Evolutionary conservation across 37 sponge, comb jelly and placozoan species (phyloP), one percentile per base, ranked within the genome.

Genomic region (Beroe forskalii): DNA sequence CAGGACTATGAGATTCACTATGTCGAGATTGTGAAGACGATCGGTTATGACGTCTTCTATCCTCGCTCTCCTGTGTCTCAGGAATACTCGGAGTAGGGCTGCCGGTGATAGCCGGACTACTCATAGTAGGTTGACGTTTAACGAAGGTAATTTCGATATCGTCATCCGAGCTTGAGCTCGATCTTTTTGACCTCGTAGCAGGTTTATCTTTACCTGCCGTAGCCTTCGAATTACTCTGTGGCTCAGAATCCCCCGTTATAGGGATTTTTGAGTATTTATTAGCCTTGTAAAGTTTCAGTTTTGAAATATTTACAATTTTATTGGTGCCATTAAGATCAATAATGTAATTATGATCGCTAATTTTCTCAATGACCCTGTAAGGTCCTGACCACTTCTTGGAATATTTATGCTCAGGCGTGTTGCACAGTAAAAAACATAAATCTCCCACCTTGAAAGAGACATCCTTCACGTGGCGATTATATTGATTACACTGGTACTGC

Each of bases 181-280:
- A 48, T 48, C 55, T 48, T 12, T 48, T 48, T 48, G 55, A 48
- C 55, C 55, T 48, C 25, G 20, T 22, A 28, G 66, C 66, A 64
- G 66, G 66, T 4, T 28, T 22, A 64, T 22, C 66, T 28, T 22
- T 6, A 64, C 30, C 30, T 28, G 25, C 66, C 17, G 31, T 64
- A 28, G 25, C 66, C 25, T 22, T 22, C 4, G 31, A 28, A n/a
- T 22, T 22, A 64, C 31, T 64, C 4, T 22, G 25, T 6, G 30
- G 66, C 31, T 64, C 66, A 64, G 66, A 64, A 48, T 48, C 55
- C 55, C 55, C 55, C 55, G 55, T 48, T 48, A 48, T 48, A 48
- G 55, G 55, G 55, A 48, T 48, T 33, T 9, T 80, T 80, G 86
- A 80, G 40, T 80, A 80, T 80, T 80, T 80, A 44, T 40, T 42